phyloP scores from a whole-genome alignment of 2,888 invertebrate genomes.

The Parnassius smintheus region DNA sequence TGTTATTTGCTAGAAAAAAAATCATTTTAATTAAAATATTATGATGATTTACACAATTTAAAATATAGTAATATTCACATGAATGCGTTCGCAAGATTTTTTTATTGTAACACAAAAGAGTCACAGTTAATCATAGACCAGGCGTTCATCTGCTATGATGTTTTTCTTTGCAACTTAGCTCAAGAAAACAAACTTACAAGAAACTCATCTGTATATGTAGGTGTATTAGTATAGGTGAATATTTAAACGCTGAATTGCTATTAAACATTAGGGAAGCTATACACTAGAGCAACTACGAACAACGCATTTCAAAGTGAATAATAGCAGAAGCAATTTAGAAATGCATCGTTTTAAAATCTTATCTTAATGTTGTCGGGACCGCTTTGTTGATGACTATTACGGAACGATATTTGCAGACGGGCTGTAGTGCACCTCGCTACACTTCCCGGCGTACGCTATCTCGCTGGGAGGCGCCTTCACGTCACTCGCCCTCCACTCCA shows the following conservation, averaged over 20 bases:
- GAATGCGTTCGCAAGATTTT: too few species aligned
- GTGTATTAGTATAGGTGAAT: too few species aligned
- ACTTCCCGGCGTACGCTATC: constrained; percentile 8
- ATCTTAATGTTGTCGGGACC: constrained; percentile 50
- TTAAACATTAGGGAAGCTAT: constrained; percentile 18
- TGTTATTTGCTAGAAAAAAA: too few species aligned
- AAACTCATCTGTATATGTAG: too few species aligned
- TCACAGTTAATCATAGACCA: too few species aligned
- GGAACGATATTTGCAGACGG: constrained; percentile 44
- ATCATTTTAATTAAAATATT: too few species aligned
- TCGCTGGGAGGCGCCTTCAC: background rate
- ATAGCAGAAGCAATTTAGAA: constrained; percentile 31
- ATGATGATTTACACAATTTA: too few species aligned
- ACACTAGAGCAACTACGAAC: constrained; percentile 10
- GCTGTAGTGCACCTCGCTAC: constrained; percentile 30
- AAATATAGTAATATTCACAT: too few species aligned
- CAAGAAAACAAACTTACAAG: too few species aligned
- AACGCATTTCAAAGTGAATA: constrained; percentile 23
- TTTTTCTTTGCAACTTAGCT: too few species aligned
- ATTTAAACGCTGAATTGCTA: constrained; percentile 15
- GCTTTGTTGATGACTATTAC: constrained; percentile 53
- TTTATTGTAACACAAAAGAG: too few species aligned
- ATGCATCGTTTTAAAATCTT: constrained; percentile 38
- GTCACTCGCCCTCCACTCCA: constrained; percentile 1
- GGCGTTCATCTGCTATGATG: too few species aligned